phyloP scores from a whole-genome alignment of 1,140 invertebrate species.

The Ceratina australensis region DNA sequence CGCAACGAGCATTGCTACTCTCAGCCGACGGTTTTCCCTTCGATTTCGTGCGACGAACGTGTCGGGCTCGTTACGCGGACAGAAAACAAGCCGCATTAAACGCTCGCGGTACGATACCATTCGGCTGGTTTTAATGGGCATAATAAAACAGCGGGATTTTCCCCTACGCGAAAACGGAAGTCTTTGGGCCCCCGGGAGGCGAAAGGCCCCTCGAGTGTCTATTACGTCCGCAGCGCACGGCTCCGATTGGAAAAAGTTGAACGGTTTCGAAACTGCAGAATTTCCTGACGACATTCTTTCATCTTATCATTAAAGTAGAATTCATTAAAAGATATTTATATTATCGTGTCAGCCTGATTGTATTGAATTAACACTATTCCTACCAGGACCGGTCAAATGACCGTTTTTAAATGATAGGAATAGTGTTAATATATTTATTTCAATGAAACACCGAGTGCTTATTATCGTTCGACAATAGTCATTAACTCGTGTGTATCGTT shows the following conservation, averaged over 20 bases:
- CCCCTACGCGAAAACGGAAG: conserved; percentile 67
- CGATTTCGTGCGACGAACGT: conserved; percentile 11
- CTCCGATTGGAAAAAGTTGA: conserved; percentile 63
- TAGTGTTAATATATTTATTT: too few species aligned
- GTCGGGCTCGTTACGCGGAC: conserved; percentile 29
- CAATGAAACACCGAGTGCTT: too few species aligned
- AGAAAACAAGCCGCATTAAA: conserved; percentile 29
- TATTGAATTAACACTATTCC: too few species aligned
- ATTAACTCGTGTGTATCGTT: not conserved
- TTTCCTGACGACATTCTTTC: too few species aligned
- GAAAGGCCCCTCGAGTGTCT: conserved; percentile 63
- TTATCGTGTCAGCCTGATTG: too few species aligned
- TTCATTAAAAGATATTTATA: too few species aligned
- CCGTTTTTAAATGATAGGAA: too few species aligned
- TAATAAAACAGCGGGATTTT: conserved; percentile 47
- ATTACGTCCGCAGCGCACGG: conserved; percentile 51
- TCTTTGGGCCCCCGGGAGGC: conserved; percentile 53
- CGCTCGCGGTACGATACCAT: conserved; percentile 11
- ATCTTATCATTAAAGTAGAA: too few species aligned
- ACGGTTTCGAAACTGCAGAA: conserved; percentile 59
- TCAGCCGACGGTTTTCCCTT: not conserved
- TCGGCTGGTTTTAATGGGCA: conserved; percentile 19
- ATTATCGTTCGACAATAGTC: too few species aligned
- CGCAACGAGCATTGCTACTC: not conserved
- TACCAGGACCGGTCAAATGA: too few species aligned